A percentile compares a stretch with the other conserved stretches of the same genome.
Conservation (phyloP, 1,140 invertebrate genomes). For the Heterodera schachtii region DNA sequence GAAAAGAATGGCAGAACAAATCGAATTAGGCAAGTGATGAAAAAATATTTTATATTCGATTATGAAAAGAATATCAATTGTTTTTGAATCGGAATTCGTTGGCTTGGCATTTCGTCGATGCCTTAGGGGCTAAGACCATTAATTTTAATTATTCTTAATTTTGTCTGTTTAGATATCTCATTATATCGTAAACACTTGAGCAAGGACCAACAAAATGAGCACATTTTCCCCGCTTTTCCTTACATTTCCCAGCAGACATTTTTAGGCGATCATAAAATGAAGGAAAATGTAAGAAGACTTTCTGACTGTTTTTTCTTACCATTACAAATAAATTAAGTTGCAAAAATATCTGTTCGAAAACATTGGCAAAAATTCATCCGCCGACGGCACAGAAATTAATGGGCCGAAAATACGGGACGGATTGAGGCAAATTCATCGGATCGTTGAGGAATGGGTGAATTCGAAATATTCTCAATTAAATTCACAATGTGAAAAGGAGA, state of each 20-base stretch:
- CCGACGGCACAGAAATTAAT: background rate
- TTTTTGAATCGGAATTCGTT: too few relatives aligned
- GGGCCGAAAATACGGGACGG: too few relatives aligned
- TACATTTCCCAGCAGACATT: background rate
- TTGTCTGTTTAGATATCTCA: background rate
- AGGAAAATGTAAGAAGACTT: background rate
- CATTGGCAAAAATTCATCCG: background rate
- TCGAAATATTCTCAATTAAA: background rate
- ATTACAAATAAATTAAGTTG: background rate
- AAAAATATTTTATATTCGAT: background rate
- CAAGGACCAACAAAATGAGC: background rate
- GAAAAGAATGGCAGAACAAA: background rate
- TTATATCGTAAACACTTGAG: background rate
- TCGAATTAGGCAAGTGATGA: background rate
- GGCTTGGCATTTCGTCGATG: too few relatives aligned
- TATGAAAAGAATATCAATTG: too few relatives aligned
- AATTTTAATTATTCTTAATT: background rate
- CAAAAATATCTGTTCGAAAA: background rate
- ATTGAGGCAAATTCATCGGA: background rate
- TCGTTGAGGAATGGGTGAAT: background rate
- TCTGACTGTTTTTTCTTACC: too few relatives aligned
- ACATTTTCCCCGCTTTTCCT: background rate
- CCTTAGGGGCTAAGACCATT: background rate
- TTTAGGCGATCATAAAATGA: background rate
- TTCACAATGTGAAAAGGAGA: too few relatives aligned